phyloP scores from a whole-genome alignment of 2,888 invertebrate species.

The Hedya salicella region DNA sequence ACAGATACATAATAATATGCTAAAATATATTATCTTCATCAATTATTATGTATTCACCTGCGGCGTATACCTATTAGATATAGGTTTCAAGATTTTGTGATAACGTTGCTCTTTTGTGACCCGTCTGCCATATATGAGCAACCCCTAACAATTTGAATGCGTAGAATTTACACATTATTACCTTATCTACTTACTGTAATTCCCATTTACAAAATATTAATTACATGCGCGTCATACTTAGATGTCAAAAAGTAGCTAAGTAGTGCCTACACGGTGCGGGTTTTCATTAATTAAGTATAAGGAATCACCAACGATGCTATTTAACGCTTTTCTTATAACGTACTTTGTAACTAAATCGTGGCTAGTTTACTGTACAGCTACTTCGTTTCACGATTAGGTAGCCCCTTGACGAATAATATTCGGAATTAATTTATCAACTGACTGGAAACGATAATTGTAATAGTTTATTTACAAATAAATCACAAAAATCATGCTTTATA shows the following conservation, averaged over 20 bases:
- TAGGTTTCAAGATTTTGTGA: no score
- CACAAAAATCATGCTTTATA: constrained; percentile 66
- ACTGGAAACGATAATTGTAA: constrained; percentile 56
- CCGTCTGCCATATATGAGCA: not conserved
- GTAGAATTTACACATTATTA: constrained; percentile 6
- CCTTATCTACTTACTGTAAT: constrained; percentile 3
- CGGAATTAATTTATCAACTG: constrained; percentile 57
- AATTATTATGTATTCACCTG: no score
- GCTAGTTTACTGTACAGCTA: constrained; percentile 20
- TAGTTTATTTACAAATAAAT: constrained; percentile 54
- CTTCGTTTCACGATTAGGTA: constrained; percentile 28
- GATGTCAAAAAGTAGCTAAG: constrained; percentile 17
- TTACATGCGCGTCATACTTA: constrained; percentile 10
- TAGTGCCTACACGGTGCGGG: constrained; percentile 27
- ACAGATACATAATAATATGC: no score
- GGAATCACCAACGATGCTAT: constrained; percentile 37
- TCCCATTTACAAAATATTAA: constrained; percentile 4
- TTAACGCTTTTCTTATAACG: constrained; percentile 25
- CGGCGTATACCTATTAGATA: no score
- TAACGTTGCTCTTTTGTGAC: no score
- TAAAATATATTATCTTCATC: no score
- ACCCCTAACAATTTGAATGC: not conserved
- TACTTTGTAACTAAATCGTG: constrained; percentile 28
- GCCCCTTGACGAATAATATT: constrained; percentile 49
- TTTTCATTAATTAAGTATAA: constrained; percentile 33